These are phyloP conservation scores for Diorhabda carinulata DNA, from an alignment of 1,140 invertebrate species.

Conservation along the genomic window DNA sequence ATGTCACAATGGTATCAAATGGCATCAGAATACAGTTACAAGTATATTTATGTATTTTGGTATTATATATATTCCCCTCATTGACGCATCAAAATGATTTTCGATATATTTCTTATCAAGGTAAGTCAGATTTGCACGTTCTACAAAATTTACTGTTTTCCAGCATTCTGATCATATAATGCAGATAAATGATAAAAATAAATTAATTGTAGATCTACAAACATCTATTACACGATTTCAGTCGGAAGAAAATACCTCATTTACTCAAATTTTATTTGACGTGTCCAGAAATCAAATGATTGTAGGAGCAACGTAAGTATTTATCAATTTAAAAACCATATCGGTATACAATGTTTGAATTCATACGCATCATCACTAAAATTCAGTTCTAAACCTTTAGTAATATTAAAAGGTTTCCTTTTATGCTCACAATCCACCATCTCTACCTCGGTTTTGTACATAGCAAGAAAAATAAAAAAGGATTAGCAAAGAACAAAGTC, in stretches of 20 bases:
- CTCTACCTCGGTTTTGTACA: background rate
- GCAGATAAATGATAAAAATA: too few species aligned
- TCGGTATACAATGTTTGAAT: conserved; percentile 3
- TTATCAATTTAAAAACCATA: background rate
- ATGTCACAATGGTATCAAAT: conserved; percentile 22
- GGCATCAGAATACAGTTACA: conserved; percentile 11
- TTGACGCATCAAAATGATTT: conserved; percentile 33
- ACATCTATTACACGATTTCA: conserved; percentile 12
- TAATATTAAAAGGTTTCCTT: background rate
- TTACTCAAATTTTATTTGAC: conserved; percentile 77
- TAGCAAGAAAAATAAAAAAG: too few species aligned
- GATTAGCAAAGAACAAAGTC: too few species aligned
- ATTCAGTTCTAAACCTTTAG: background rate
- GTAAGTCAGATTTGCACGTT: conserved; percentile 35
- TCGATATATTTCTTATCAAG: conserved; percentile 51
- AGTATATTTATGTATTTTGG: conserved; percentile 11
- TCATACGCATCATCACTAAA: background rate
- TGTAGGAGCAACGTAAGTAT: conserved; percentile 42
- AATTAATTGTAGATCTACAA: conserved; percentile 18
- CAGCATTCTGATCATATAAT: too few species aligned
- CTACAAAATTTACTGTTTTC: conserved; percentile 7
- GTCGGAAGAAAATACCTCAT: conserved; percentile 52
- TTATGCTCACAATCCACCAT: background rate
- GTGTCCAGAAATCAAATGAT: conserved; percentile 72
- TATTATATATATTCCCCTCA: conserved; percentile 14